Evolutionary conservation across 2,888 invertebrate genomes (phyloP).

Genomic region (Candidula unifasciata): DNA sequence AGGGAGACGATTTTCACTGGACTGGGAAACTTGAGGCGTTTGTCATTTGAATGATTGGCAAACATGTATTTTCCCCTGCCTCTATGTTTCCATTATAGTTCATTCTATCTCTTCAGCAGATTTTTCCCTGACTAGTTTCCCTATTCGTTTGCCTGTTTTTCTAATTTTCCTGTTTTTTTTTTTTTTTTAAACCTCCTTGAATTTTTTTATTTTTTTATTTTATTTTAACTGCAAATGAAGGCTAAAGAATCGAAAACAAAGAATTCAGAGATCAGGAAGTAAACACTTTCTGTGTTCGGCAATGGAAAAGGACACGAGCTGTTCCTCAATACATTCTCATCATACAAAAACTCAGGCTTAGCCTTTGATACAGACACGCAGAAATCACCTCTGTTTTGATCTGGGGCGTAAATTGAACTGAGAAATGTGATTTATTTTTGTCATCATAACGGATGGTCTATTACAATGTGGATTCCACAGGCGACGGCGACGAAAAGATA

Average conservation of each 20-base stretch:
- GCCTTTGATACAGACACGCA: background rate
- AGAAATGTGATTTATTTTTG: slow-evolving; percentile 39
- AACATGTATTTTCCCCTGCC: slow-evolving; percentile 4
- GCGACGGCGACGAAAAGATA: background rate
- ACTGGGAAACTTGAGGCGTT: background rate
- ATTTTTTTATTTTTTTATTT: background rate
- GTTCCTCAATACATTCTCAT: background rate
- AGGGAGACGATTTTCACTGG: slow-evolving; percentile 18
- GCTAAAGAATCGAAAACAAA: background rate
- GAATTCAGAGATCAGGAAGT: background rate
- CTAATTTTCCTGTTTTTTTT: background rate
- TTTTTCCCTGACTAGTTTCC: background rate
- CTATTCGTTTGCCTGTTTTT: background rate
- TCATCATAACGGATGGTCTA: slow-evolving; percentile 27
- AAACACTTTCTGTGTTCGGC: background rate
- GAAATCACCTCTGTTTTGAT: background rate
- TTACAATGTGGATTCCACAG: background rate
- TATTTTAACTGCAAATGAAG: background rate
- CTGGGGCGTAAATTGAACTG: slow-evolving; percentile 36
- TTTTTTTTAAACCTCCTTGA: background rate
- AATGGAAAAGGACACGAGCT: background rate
- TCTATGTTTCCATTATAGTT: background rate
- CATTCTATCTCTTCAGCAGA: background rate
- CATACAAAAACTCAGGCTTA: background rate
- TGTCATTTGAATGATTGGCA: background rate